phyloP scores from a whole-genome alignment of 2,888 invertebrate species.

The Lasius fuliginosus region DNA sequence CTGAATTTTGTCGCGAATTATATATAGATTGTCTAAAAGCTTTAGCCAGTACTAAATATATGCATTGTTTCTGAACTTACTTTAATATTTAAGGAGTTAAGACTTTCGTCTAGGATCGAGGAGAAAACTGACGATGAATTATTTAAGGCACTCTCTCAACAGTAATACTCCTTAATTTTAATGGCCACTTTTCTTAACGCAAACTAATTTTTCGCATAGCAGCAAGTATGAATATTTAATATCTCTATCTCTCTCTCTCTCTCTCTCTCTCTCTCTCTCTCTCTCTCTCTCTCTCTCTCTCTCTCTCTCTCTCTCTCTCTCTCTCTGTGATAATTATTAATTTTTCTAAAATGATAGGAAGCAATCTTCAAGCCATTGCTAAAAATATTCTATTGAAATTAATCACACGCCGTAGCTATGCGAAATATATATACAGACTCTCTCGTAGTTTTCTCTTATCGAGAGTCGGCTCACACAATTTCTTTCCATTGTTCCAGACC shows the following conservation, averaged over 20 bases:
- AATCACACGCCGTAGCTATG: constrained; percentile 5
- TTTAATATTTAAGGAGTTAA: background rate
- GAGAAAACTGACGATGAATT: background rate
- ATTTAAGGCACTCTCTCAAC: background rate
- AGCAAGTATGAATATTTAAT: background rate
- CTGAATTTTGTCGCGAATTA: background rate
- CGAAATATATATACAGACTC: background rate
- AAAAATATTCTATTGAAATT: background rate
- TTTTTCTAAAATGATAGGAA: background rate
- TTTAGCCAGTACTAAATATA: background rate
- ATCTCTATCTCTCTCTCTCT: no score
- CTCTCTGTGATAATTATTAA: background rate
- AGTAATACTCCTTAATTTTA: background rate
- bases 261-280: no score
- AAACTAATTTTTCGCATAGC: background rate
- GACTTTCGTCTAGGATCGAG: background rate
- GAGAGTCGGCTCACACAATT: background rate
- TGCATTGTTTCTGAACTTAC: background rate
- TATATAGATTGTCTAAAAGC: background rate
- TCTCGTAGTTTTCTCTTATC: background rate
- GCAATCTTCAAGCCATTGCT: background rate
- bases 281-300: no score
- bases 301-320: no score
- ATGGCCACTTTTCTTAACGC: background rate
- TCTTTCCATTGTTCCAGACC: constrained; percentile 69